Conservation (phyloP, 2,888 invertebrate species). For the Caenorhabditis sp. region DNA sequence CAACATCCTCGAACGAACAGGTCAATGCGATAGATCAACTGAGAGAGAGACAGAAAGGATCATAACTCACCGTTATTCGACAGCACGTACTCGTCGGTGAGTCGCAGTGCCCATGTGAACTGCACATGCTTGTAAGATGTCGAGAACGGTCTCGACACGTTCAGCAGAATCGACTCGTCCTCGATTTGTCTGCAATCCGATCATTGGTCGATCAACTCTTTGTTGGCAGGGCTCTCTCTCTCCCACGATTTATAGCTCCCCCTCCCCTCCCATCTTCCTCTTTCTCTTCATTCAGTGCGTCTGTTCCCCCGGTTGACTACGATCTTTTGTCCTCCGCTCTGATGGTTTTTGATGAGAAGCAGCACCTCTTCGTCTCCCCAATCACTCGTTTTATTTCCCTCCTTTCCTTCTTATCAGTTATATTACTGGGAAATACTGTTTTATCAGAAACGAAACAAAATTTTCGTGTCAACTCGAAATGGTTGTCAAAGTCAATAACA, state of each 20-base stretch:
- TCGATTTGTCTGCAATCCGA: slow-evolving; percentile 73
- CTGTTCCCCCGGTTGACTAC: too few species aligned
- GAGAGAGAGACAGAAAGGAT: slow-evolving; percentile 17
- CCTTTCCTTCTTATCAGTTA: slow-evolving; percentile 42
- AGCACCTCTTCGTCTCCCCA: slow-evolving; percentile 10
- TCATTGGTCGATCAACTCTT: not conserved
- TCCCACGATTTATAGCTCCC: not conserved
- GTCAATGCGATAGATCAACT: slow-evolving; percentile 1
- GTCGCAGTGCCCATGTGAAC: slow-evolving; percentile 80
- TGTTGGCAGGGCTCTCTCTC: too few species aligned
- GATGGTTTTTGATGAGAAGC: slow-evolving; percentile 48
- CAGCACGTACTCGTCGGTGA: slow-evolving; percentile 73
- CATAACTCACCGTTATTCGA: slow-evolving; percentile 64
- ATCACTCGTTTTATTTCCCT: not conserved
- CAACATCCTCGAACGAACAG: not conserved
- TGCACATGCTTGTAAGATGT: slow-evolving; percentile 81
- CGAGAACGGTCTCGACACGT: slow-evolving; percentile 81
- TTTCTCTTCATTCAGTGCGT: too few species aligned
- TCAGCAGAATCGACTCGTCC: slow-evolving; percentile 77
- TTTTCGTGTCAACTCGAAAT: slow-evolving; percentile 14
- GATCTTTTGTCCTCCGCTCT: slow-evolving; percentile 36
- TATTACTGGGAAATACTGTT: slow-evolving; percentile 50
- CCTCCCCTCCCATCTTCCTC: too few species aligned
- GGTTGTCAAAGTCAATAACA: slow-evolving; percentile 31
- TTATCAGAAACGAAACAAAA: slow-evolving; percentile 31